Conservation (phyloP, 2,797 vertebrate genomes). For the Gila robusta region DNA sequence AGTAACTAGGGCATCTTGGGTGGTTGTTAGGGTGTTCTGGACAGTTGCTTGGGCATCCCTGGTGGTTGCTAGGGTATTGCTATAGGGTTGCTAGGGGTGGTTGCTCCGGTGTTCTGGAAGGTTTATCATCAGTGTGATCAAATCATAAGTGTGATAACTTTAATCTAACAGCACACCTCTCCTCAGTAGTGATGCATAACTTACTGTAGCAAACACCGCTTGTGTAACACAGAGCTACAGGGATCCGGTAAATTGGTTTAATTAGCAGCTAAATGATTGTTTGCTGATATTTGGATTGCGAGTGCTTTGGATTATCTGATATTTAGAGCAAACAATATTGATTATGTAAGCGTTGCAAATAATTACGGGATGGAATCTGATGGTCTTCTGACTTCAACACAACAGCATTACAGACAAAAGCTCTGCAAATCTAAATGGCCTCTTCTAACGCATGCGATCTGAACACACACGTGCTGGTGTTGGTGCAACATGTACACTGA, state of each 20-base stretch:
- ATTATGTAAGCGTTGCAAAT: slow-evolving; percentile 19
- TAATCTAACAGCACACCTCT: background rate
- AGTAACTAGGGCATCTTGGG: too few relatives aligned
- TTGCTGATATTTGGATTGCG: slow-evolving; percentile 50
- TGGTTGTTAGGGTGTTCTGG: background rate
- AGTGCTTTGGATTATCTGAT: slow-evolving; percentile 27
- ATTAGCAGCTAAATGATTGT: slow-evolving; percentile 40
- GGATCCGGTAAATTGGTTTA: slow-evolving; percentile 17
- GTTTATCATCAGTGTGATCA: background rate
- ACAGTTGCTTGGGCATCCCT: background rate
- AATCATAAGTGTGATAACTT: background rate
- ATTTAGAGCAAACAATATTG: slow-evolving; percentile 19
- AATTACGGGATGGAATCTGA: slow-evolving; percentile 19
- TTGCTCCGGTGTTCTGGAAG: background rate
- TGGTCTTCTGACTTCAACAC: slow-evolving; percentile 19
- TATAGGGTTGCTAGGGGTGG: background rate
- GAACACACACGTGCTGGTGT: too few relatives aligned
- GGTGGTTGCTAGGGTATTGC: background rate
- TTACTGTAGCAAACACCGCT: background rate
- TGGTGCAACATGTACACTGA: slow-evolving; percentile 18
- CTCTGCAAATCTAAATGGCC: background rate
- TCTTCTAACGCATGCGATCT: background rate
- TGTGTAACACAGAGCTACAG: background rate
- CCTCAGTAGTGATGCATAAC: background rate
- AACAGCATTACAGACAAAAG: slow-evolving; percentile 5